Evolutionary conservation across 2,113 vertebrate genomes (phyloP), one percentile per base, ranked within the genome.

Genomic region (Cyanoliseus patagonus): DNA sequence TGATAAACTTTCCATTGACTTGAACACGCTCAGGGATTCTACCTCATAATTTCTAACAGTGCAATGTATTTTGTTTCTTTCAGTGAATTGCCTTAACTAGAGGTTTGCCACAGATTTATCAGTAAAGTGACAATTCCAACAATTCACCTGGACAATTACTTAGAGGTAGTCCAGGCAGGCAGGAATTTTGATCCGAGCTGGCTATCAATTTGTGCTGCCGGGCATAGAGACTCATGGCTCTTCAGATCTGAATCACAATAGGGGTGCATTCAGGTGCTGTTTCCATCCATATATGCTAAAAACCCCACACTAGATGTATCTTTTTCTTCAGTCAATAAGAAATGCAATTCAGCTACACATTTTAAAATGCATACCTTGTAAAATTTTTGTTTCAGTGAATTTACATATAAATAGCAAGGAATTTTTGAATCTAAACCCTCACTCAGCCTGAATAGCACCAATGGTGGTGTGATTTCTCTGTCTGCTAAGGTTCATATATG

Each of bases 381-480:
- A 51, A 64, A 64, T 68, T 90, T 88, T 86, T 31, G 72, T 94
- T 96, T 41, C 52, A 62, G 3, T 92, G 35, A 92, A 76, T 86
- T 96, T 90, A 55, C 69, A 64, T 59, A 55, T 81, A 82, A 91
- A 91, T 73, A 79, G 62, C 47, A 73, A 84, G 66, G 52, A 61
- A 91, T 53, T 70, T 79, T 76, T 75, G 6, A 91, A 86, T 84
- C 73, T 85, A 69, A 76, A 57, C 52, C 31, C 33, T 66, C 81
- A 42, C 82, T 83, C 88, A 87, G 80, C 55, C 37, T 72, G 51
- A 31, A 14, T 24, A 62, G 18, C 1, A 0, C 39, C 94, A 62
- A 80, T 24, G 72, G 35, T 62, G 39, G 64, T 78, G 30, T 78
- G 86, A 82, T 96, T 94, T 94, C 83, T 86, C 19, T 84, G n/a